Evolutionary conservation across 2,888 invertebrate genomes (phyloP), one percentile per base, ranked within the genome.

Genomic region (Hipparchia sbordonii): DNA sequence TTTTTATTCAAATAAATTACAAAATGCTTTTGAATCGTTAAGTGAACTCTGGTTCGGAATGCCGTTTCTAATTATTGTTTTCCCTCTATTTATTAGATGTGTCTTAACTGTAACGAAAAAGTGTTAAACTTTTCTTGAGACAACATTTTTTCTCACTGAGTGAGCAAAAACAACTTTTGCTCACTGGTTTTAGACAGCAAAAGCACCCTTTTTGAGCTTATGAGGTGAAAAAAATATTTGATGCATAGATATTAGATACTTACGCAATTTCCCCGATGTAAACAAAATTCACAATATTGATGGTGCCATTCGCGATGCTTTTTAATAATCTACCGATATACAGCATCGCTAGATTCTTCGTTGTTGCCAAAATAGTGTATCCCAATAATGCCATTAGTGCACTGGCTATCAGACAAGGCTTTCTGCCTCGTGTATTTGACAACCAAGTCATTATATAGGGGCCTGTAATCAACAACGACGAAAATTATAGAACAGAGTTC

Each of bases 191-290:
- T 23, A 23, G 23, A 23, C 23, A 23, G 23, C 23, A 23, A 23
- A 23, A 1, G 23, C 23, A 23, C 23, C 23, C 23, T 23, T 23
- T 23, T 23, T 23, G 23, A 23, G 23, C 23, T 23, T 0, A 23
- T 23, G 23, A 23, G 23, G 23, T 23, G 23, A 23, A 23, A 23
- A n/a, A 7, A 59, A 33, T 2, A 23, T 2, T 6, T 23, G 23
- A 23, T 10, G 3, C 12, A 51, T 54, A 23, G 23, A 23, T 23
- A 23, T 23, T 23, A 23, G 23, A 23, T 23, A 82, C 84, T 83
- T 71, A 85, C 85, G 84, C 81, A 23, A 84, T 83, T 74, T 85
- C 85, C 1, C 84, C 84, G n/a, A 85, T 77, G 12, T 85, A 85
- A 1, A 85, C 81, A 2, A 83, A 69, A 67, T 78, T 81, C 9